Evolutionary conservation across 2,888 invertebrate species (phyloP).

Genomic region (Hymenopus coronatus): DNA sequence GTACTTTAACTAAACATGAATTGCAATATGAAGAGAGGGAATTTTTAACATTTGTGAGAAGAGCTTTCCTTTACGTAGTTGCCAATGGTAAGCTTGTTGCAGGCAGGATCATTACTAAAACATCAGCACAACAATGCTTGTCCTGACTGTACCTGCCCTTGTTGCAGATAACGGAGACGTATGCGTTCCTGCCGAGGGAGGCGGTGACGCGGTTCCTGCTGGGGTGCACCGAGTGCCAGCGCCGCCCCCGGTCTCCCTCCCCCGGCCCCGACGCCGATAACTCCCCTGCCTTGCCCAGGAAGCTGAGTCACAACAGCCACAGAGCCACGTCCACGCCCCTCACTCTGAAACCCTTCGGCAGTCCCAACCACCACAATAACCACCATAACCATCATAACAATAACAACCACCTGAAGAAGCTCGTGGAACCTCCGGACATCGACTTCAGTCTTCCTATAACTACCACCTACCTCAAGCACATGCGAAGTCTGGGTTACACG

Average conservation of each 20-base stretch:
- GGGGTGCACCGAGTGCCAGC: slow-evolving; percentile 90
- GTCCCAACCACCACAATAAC: slow-evolving; percentile 14
- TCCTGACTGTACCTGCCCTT: slow-evolving; percentile 31
- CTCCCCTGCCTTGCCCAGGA: slow-evolving; percentile 13
- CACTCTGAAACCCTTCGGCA: not conserved
- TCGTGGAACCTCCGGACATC: slow-evolving; percentile 49
- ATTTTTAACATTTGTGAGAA: too few species aligned
- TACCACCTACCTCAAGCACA: slow-evolving; percentile 82
- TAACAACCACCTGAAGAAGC: slow-evolving; percentile 43
- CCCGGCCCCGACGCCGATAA: slow-evolving; percentile 38
- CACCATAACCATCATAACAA: not conserved
- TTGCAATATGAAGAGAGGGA: too few species aligned
- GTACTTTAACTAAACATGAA: too few species aligned
- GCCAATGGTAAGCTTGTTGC: too few species aligned
- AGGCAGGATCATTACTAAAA: too few species aligned
- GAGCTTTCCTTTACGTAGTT: too few species aligned
- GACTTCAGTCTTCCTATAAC: slow-evolving; percentile 88
- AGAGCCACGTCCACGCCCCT: slow-evolving; percentile 16
- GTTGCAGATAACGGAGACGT: slow-evolving; percentile 91
- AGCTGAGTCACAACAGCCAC: slow-evolving; percentile 20
- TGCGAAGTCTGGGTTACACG: slow-evolving; percentile 67
- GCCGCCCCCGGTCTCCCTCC: slow-evolving; percentile 65
- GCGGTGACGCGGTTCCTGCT: slow-evolving; percentile 94
- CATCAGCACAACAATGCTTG: not conserved
- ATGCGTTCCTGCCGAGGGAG: slow-evolving; percentile 92